phyloP scores from a whole-genome alignment of 2,113 vertebrate species.

The Axis porcinus region DNA sequence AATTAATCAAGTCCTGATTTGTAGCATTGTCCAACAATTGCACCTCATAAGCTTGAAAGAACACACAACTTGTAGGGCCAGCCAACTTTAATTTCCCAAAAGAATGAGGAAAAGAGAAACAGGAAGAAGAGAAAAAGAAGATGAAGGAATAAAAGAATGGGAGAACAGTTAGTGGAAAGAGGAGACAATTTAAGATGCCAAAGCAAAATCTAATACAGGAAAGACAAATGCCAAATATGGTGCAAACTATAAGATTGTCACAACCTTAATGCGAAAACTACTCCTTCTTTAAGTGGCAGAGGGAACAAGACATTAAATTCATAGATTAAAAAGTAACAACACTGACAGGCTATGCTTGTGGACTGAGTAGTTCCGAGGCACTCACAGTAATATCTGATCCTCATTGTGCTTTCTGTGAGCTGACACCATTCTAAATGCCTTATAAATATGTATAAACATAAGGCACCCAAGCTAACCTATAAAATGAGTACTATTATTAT shows the following conservation, averaged over 20 bases:
- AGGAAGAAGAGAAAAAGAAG: no score
- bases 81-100: no score
- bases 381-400: neutral
- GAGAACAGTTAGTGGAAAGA: no score
- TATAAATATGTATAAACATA: accelerated
- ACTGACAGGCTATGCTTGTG: neutral
- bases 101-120: no score
- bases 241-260: neutral
- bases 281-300: neutral
- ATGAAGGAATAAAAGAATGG: no score
- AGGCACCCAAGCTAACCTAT: neutral
- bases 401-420: neutral
- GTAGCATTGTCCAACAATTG: neutral
- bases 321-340: neutral
- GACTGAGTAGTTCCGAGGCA: neutral
- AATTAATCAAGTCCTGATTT: neutral
- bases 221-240: no score
- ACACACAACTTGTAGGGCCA: no score
- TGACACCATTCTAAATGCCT: neutral
- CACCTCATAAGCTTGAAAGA: no score
- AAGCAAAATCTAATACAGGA: no score
- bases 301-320: neutral
- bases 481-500: neutral
- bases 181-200: no score
- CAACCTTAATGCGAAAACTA: neutral